These are phyloP conservation scores for Pristionchus exspectatus DNA, from an alignment of 2,888 invertebrate genomes.

Conservation along the genomic window DNA sequence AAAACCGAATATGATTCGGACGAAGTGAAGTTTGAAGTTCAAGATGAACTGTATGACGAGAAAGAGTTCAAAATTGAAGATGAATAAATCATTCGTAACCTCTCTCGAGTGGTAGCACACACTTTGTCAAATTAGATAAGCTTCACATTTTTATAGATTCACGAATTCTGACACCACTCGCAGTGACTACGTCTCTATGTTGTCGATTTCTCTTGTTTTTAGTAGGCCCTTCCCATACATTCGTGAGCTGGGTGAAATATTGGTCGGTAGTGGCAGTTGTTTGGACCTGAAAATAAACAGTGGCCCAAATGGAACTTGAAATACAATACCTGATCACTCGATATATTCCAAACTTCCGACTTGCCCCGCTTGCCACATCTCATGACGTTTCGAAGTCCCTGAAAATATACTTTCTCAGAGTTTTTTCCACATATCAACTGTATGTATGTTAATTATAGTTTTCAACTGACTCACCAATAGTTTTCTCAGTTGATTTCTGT, in stretches of 20 bases:
- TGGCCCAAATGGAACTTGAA: not conserved
- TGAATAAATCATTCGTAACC: no score
- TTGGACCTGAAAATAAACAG: not conserved
- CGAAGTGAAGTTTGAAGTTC: no score
- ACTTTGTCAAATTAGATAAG: no score
- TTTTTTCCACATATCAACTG: not conserved
- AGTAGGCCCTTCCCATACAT: not conserved
- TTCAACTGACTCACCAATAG: not conserved
- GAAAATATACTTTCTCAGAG: not conserved
- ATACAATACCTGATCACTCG: not conserved
- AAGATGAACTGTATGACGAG: no score
- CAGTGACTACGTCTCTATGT: no score
- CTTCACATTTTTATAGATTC: no score
- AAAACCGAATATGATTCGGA: no score
- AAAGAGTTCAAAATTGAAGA: no score
- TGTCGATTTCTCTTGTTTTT: no score
- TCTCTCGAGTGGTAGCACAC: no score
- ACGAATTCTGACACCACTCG: no score
- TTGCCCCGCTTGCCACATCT: not conserved
- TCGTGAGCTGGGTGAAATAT: not conserved
- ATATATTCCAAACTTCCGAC: not conserved
- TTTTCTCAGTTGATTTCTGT: not conserved
- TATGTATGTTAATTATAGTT: not conserved
- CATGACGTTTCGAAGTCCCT: not conserved
- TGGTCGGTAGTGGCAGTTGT: not conserved